Percentiles rank a stretch among this genome's conserved stretches.
These are phyloP conservation scores for Sebastolobus altivelis DNA, from an alignment of 2,797 vertebrate genomes.

Conservation along the genomic window DNA sequence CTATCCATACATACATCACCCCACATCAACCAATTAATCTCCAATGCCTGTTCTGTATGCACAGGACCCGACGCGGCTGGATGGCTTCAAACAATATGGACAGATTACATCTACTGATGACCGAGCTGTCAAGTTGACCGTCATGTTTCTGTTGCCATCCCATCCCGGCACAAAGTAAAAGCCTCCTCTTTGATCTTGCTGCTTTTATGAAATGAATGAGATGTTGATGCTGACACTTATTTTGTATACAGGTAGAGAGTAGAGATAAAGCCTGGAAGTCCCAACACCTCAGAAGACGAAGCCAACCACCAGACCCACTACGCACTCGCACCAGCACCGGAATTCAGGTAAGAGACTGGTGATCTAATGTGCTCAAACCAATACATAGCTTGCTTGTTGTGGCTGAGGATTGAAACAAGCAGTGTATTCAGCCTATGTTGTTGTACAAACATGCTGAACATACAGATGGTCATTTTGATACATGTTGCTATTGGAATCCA, in stretches of 20 bases:
- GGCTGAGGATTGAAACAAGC: background rate
- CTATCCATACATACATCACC: background rate
- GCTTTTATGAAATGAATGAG: background rate
- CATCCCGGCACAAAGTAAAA: background rate
- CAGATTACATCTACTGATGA: background rate
- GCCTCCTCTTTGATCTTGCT: background rate
- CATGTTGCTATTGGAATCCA: background rate
- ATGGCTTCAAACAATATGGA: background rate
- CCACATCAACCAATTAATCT: background rate
- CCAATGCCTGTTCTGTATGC: background rate
- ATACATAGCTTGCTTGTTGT: background rate
- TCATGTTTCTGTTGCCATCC: background rate
- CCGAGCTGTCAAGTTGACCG: background rate
- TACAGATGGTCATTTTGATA: background rate
- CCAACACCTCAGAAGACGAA: background rate
- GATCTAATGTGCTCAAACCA: background rate
- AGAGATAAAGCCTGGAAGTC: background rate
- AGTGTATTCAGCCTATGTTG: background rate
- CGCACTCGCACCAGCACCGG: background rate
- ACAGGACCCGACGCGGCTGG: background rate
- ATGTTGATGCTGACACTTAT: background rate
- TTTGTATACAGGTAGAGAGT: background rate
- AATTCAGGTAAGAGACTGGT: slow-evolving; percentile 12
- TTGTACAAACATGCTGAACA: background rate
- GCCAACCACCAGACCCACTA: background rate